phyloP scores from a whole-genome alignment of 2,113 vertebrate species.

The Sula dactylatra region DNA sequence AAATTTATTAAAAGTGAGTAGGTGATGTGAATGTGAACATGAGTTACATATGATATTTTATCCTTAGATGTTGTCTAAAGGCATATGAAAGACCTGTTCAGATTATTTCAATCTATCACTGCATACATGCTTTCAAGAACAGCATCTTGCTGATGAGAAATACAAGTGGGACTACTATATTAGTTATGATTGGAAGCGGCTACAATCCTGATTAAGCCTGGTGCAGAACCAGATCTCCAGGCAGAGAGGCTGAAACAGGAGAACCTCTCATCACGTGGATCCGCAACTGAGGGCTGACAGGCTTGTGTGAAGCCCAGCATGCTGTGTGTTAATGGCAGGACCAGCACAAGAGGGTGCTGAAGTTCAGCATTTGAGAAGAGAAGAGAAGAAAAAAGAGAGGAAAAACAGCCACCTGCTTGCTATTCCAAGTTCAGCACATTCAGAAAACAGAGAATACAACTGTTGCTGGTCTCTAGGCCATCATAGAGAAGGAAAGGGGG shows the following conservation, averaged over 20 bases:
- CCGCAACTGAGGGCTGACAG: fast-evolving
- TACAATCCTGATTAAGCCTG: neutral
- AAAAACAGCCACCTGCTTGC: neutral
- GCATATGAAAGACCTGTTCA: neutral
- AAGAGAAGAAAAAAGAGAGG: neutral
- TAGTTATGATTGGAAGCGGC: neutral
- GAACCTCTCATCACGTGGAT: neutral
- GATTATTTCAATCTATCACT: neutral
- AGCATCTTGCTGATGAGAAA: neutral
- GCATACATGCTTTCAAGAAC: neutral
- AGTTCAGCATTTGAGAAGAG: neutral
- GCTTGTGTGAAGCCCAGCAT: neutral
- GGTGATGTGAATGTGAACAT: neutral
- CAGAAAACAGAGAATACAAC: neutral
- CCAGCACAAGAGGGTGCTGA: constrained; percentile 3
- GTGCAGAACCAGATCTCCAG: neutral
- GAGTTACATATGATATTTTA: neutral
- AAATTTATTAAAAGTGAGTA: neutral
- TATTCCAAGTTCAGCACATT: neutral
- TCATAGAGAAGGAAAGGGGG: neutral
- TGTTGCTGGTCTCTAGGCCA: neutral
- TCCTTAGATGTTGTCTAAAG: neutral
- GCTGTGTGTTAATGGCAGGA: neutral
- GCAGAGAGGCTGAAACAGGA: neutral
- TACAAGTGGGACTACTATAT: neutral